A percentile compares a stretch with the other conserved stretches of the same genome.
phyloP scores from a whole-genome alignment of 1,140 invertebrate genomes.

The Anoplolepis gracilipes region DNA sequence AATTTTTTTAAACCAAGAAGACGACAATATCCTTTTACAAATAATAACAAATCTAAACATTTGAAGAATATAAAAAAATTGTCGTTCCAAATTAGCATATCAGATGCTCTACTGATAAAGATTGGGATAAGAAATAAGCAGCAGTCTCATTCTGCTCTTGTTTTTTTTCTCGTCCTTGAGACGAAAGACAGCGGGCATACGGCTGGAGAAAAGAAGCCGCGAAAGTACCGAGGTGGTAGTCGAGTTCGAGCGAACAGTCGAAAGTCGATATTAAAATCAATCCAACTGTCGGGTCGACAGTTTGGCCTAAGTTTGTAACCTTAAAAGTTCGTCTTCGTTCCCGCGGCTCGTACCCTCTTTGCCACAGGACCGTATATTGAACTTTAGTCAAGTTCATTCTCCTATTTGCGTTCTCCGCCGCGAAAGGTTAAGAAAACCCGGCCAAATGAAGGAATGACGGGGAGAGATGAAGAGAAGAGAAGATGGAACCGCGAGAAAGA shows the following conservation, averaged over 20 bases:
- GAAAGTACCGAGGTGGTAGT: slow-evolving; percentile 69
- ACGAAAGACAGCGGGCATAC: neutral
- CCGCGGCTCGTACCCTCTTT: neutral
- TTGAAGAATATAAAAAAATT: too few relatives aligned
- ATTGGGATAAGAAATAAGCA: slow-evolving; percentile 8
- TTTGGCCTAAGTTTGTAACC: slow-evolving; percentile 81
- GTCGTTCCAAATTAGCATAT: neutral
- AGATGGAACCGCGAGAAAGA: slow-evolving; percentile 20
- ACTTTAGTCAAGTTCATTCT: slow-evolving; percentile 81
- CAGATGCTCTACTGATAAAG: neutral
- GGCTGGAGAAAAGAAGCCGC: slow-evolving; percentile 53
- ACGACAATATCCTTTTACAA: too few relatives aligned
- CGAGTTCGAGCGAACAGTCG: slow-evolving; percentile 76
- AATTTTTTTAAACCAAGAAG: too few relatives aligned
- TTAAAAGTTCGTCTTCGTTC: slow-evolving; percentile 74
- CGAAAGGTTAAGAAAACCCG: slow-evolving; percentile 69
- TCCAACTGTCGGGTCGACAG: slow-evolving; percentile 77
- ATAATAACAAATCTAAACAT: too few relatives aligned
- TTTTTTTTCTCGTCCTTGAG: slow-evolving; percentile 28
- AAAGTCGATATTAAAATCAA: slow-evolving; percentile 85
- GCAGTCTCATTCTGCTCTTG: neutral
- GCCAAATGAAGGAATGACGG: slow-evolving; percentile 28
- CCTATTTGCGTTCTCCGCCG: slow-evolving; percentile 77
- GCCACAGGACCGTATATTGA: slow-evolving; percentile 73
- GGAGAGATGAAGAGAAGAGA: slow-evolving; percentile 13